Conservation (phyloP, 2,113 vertebrate genomes). For the Hucho hucho region DNA sequence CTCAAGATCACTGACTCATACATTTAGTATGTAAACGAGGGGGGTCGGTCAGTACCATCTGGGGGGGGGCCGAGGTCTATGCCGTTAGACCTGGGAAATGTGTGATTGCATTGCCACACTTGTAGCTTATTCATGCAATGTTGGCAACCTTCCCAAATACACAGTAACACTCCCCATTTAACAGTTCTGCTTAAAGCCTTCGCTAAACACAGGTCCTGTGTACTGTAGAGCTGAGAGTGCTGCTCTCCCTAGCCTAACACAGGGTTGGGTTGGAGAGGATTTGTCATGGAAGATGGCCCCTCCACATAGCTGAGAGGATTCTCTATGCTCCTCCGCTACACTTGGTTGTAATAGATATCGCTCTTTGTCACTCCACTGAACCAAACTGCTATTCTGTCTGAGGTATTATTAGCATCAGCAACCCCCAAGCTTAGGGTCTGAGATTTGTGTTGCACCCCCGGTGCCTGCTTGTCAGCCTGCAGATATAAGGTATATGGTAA, state of each 20-base stretch:
- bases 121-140: not conserved
- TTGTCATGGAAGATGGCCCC: constrained; percentile 22
- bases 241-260: not conserved
- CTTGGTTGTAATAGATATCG: constrained; percentile 39
- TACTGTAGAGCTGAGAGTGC: not conserved
- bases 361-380: constrained; percentile 41
- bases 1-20: not conserved
- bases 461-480: no score
- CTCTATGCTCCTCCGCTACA: constrained; percentile 29
- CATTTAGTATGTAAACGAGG: no score
- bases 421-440: constrained; percentile 12
- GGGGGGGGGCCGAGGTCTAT: no score
- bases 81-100: no score
- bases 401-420: constrained; percentile 59
- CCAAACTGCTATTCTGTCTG: constrained; percentile 23
- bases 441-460: no score
- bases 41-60: no score
- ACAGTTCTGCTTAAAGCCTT: not conserved
- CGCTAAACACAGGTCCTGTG: not conserved
- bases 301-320: constrained; percentile 26
- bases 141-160: not conserved
- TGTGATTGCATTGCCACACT: no score
- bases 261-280: constrained; percentile 2
- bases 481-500: no score
- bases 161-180: not conserved